These are phyloP conservation scores for Pelmatolapia mariae DNA, from an alignment of 2,113 vertebrate species.

Conservation along the genomic window DNA sequence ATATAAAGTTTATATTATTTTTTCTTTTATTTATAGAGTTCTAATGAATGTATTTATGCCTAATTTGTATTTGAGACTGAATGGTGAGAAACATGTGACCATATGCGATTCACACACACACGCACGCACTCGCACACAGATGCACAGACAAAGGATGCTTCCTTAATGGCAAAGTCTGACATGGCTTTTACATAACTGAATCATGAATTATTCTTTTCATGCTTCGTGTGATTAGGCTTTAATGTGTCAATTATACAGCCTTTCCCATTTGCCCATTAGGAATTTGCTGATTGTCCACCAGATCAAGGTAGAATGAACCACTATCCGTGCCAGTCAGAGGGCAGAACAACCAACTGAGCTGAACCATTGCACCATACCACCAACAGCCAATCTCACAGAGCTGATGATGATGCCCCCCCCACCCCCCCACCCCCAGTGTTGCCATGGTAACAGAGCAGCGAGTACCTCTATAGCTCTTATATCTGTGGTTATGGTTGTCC, in stretches of 20 bases:
- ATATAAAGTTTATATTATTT: not conserved
- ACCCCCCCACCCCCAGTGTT: slow-evolving; percentile 23
- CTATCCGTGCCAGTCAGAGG: not conserved
- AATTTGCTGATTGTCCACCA: not conserved
- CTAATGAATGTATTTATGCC: not conserved
- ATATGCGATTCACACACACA: not conserved
- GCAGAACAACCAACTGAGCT: slow-evolving; percentile 26
- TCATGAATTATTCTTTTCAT: not conserved
- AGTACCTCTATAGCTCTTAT: slow-evolving; percentile 48
- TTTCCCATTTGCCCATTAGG: not conserved
- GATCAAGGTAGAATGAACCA: not conserved
- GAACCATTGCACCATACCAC: slow-evolving; percentile 48
- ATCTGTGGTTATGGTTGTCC: slow-evolving; percentile 57
- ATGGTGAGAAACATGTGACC: not conserved
- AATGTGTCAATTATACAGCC: not conserved
- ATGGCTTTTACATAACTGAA: not conserved
- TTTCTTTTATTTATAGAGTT: not conserved
- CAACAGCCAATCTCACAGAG: slow-evolving; percentile 43
- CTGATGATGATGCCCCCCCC: slow-evolving; percentile 1
- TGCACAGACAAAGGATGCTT: not conserved
- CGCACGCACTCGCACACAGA: not conserved
- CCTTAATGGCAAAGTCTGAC: not conserved
- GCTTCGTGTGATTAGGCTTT: not conserved
- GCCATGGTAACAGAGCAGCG: slow-evolving; percentile 58
- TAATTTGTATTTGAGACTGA: not conserved